These are phyloP conservation scores for Protonibea diacanthus DNA, from an alignment of 2,797 vertebrate genomes.

Conservation along the genomic window DNA sequence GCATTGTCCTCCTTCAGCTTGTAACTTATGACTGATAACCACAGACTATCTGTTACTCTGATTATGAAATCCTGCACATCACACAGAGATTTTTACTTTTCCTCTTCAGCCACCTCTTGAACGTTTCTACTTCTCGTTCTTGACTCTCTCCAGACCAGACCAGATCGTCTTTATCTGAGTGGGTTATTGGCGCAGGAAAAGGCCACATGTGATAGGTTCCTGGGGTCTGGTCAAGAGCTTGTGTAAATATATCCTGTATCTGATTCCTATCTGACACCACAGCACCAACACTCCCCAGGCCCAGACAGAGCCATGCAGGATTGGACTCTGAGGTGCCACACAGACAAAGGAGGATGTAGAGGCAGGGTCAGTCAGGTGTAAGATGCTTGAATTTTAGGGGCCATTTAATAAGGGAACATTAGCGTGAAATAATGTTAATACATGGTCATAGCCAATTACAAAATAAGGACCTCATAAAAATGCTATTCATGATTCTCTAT, in stretches of 20 bases:
- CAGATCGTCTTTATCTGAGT: slow-evolving; percentile 56
- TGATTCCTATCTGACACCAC: slow-evolving; percentile 60
- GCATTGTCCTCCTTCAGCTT: background rate
- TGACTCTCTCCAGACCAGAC: slow-evolving; percentile 42
- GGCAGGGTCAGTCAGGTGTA: slow-evolving; percentile 13
- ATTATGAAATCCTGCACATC: background rate
- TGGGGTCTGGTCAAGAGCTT: slow-evolving; percentile 41
- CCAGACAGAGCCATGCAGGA: slow-evolving; percentile 26
- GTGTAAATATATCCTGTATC: slow-evolving; percentile 72
- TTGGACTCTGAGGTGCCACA: slow-evolving; percentile 9
- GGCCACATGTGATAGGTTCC: slow-evolving; percentile 43
- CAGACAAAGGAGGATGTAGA: slow-evolving; percentile 5
- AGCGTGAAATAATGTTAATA: background rate
- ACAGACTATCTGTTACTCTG: background rate
- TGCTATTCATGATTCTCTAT: background rate
- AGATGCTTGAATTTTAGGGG: background rate
- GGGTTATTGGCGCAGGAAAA: slow-evolving; percentile 25
- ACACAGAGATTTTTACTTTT: background rate
- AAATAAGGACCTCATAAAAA: slow-evolving; percentile 26
- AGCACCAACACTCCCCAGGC: slow-evolving; percentile 54
- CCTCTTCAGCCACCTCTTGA: background rate
- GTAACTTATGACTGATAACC: background rate
- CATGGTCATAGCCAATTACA: background rate
- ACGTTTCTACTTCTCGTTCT: background rate
- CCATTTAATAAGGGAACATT: slow-evolving; percentile 5